phyloP scores from a whole-genome alignment of 2,113 vertebrate genomes.

The Prolemur simus region DNA sequence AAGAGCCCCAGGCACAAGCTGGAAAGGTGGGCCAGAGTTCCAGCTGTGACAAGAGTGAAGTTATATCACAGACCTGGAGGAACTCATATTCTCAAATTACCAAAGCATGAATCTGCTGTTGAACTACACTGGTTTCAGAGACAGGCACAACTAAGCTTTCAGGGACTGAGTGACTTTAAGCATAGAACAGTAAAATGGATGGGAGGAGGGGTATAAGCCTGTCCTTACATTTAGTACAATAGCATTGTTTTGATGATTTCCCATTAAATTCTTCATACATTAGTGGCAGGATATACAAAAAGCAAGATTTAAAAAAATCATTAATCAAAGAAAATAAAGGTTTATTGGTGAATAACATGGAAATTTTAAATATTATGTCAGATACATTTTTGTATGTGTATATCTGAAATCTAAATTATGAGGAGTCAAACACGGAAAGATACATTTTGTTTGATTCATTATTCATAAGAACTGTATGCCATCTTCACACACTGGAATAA shows the following conservation, averaged over 20 bases:
- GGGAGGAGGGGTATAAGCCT: neutral
- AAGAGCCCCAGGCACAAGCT: fast-evolving
- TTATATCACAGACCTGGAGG: neutral
- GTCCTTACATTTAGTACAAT: neutral
- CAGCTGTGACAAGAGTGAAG: neutral
- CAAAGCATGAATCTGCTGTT: neutral
- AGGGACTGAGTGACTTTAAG: neutral
- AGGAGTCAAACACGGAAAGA: neutral
- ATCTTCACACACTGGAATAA: slow-evolving; percentile 42
- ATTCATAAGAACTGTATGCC: neutral
- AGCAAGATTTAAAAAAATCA: slow-evolving; percentile 28
- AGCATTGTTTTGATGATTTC: neutral
- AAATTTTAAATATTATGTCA: neutral
- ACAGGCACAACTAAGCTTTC: neutral
- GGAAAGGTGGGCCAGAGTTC: neutral
- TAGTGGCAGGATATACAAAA: neutral
- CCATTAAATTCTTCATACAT: neutral
- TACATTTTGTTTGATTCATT: neutral
- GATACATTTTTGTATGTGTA: neutral
- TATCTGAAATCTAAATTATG: neutral
- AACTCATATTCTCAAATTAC: neutral
- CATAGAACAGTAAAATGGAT: neutral
- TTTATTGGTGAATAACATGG: neutral
- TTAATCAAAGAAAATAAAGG: neutral
- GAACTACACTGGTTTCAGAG: neutral